Percentiles rank a stretch among this genome's conserved stretches.
phyloP scores from a whole-genome alignment of 2,888 invertebrate species.

The Hylaea fasciaria region DNA sequence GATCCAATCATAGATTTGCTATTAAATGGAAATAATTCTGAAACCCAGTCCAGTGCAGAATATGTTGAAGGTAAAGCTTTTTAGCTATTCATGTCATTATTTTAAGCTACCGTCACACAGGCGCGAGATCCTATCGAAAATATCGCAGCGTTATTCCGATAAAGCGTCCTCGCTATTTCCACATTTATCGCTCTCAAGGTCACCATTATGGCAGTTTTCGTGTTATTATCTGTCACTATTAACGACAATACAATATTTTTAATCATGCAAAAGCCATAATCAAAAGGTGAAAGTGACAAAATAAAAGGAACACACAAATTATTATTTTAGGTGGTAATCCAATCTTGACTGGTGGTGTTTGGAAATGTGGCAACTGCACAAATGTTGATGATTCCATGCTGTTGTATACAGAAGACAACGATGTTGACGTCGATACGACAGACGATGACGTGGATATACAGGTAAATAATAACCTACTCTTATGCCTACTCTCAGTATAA shows the following conservation, averaged over 20 bases:
- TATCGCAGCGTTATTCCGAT: too few relatives aligned
- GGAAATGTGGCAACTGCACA: slow-evolving; percentile 62
- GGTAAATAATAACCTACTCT: slow-evolving; percentile 36
- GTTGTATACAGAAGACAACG: slow-evolving; percentile 54
- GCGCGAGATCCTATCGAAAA: too few relatives aligned
- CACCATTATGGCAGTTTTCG: too few relatives aligned
- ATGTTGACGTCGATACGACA: slow-evolving; percentile 35
- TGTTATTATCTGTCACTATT: too few relatives aligned
- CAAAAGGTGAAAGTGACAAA: background rate
- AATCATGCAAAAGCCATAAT: too few relatives aligned
- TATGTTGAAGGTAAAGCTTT: slow-evolving; percentile 41
- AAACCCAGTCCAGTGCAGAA: slow-evolving; percentile 36
- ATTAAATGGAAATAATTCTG: slow-evolving; percentile 50
- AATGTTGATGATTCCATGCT: slow-evolving; percentile 48
- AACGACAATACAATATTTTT: too few relatives aligned
- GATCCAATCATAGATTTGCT: slow-evolving; percentile 57
- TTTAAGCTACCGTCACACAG: too few relatives aligned
- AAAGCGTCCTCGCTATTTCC: too few relatives aligned
- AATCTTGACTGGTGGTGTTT: slow-evolving; percentile 48
- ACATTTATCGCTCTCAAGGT: too few relatives aligned
- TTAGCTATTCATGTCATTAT: background rate
- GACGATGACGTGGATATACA: slow-evolving; percentile 48
- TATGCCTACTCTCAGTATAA: too few relatives aligned
- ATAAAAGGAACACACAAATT: slow-evolving; percentile 1
- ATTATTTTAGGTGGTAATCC: slow-evolving; percentile 48